These are phyloP conservation scores for Ormia ochracea DNA, from an alignment of 2,888 invertebrate species.

Conservation along the genomic window DNA sequence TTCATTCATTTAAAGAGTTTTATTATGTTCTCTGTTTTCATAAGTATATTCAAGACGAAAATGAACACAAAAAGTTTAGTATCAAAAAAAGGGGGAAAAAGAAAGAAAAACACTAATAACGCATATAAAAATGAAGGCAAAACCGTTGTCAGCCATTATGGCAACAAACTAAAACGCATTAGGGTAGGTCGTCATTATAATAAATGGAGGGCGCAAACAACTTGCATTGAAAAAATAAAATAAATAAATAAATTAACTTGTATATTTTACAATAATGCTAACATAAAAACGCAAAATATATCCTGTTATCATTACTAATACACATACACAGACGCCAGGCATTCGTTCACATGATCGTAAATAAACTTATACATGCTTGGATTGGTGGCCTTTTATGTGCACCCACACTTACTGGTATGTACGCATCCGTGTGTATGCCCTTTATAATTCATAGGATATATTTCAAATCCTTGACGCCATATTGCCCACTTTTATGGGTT, in stretches of 20 bases:
- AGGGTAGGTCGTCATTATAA: conserved; percentile 62
- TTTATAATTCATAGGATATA: conserved; percentile 37
- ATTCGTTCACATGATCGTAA: neutral
- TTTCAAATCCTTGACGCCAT: conserved; percentile 54
- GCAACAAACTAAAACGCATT: conserved; percentile 63
- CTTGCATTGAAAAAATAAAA: neutral
- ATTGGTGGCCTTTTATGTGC: neutral
- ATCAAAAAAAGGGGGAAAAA: neutral
- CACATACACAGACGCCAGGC: neutral
- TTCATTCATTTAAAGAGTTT: conserved; percentile 62
- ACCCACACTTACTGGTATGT: too few species aligned
- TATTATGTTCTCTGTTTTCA: conserved; percentile 54
- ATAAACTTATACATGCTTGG: neutral
- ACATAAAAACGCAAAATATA: conserved; percentile 57
- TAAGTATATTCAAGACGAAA: conserved; percentile 36
- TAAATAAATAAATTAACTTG: neutral
- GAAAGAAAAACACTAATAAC: conserved; percentile 19
- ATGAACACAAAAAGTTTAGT: conserved; percentile 30
- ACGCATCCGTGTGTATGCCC: neutral
- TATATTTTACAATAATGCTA: conserved; percentile 49
- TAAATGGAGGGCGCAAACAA: conserved; percentile 58
- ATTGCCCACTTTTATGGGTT: conserved; percentile 50
- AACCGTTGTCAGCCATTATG: conserved; percentile 59
- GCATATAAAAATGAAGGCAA: conserved; percentile 59
- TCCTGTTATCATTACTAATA: conserved; percentile 50